Evolutionary conservation across 2,888 invertebrate species (phyloP).

Genomic region (Pyrochroa serraticornis): DNA sequence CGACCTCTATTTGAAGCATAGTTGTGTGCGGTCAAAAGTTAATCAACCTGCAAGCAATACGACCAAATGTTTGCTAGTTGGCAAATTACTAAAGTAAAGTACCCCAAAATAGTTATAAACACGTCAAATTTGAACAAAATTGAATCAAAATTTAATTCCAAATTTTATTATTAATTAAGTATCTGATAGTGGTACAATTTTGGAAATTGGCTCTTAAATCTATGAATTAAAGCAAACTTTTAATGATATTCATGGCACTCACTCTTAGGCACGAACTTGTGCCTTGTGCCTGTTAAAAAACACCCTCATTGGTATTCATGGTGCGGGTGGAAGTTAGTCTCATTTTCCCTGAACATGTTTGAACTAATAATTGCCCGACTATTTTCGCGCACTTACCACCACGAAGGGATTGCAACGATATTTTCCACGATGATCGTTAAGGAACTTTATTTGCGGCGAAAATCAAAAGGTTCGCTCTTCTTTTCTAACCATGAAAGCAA

Average conservation of each 20-base stretch:
- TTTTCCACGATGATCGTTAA: background rate
- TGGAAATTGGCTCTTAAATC: no score
- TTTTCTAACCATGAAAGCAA: background rate
- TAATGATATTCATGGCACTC: background rate
- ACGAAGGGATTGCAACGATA: background rate
- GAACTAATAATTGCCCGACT: slow-evolving; percentile 19
- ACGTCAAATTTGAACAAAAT: no score
- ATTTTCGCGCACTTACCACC: slow-evolving; percentile 3
- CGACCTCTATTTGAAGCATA: no score
- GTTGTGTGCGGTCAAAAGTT: no score
- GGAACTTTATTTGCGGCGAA: no score
- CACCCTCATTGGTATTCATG: slow-evolving; percentile 28
- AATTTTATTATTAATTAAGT: no score
- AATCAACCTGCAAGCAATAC: no score
- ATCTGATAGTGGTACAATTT: no score
- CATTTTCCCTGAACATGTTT: slow-evolving; percentile 18
- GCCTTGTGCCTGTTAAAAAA: background rate
- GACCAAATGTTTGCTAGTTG: no score
- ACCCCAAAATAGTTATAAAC: no score
- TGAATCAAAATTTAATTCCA: no score
- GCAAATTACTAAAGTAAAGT: no score
- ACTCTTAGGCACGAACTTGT: background rate
- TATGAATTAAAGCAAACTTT: background rate
- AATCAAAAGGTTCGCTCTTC: background rate
- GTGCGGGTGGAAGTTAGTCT: slow-evolving; percentile 9